Evolutionary conservation across 2,113 vertebrate species (phyloP), one percentile per base, ranked within the genome.

Genomic region (Marmota monax): DNA sequence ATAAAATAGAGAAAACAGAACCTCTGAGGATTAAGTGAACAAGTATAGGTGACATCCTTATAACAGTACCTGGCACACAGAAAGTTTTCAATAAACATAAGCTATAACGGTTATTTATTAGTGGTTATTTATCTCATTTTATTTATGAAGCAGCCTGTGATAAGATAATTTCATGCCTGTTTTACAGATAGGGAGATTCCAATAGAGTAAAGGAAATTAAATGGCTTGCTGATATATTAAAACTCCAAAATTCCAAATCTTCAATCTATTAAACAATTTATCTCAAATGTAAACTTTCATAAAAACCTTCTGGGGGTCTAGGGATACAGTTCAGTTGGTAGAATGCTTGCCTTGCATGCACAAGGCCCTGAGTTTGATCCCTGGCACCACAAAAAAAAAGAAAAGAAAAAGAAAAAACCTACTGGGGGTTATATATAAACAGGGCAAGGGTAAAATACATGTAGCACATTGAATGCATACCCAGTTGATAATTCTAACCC

Each of bases 191-290:
- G 56, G 27, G 4, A 89, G 80, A 82, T 91, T 61, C 34, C 87
- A 70, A 91, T 18, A 22, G 56, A 90, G 76, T 91, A 27, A 63
- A 82, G 37, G 61, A 94, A 92, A 94, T 79, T 70, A 94, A 87
- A 83, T 32, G 8, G 77, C 65, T 76, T 95, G 56, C 10, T 51
- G n/a, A 95, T 65, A 92, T 8, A 88, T 27, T 74, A 39, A 90
- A 72, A 94, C 12, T 3, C 20, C 58, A 88, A 89, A 74, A 90
- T 96, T 74, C 48, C 72, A 92, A 84, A 73, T 86, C 61, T 83
- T 83, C 61, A 84, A 14, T 82, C 88, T 72, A 13, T 18, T 82
- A 37, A 42, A 53, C 58, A 89, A 72, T 6, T 72, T 58, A 82
- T 63, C 25, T 94, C 51, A 92, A 74, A 93, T 42, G 25, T 74